Evolutionary conservation across 2,113 vertebrate genomes (phyloP), one percentile per base, ranked within the genome.

Genomic region (Otis tarda): DNA sequence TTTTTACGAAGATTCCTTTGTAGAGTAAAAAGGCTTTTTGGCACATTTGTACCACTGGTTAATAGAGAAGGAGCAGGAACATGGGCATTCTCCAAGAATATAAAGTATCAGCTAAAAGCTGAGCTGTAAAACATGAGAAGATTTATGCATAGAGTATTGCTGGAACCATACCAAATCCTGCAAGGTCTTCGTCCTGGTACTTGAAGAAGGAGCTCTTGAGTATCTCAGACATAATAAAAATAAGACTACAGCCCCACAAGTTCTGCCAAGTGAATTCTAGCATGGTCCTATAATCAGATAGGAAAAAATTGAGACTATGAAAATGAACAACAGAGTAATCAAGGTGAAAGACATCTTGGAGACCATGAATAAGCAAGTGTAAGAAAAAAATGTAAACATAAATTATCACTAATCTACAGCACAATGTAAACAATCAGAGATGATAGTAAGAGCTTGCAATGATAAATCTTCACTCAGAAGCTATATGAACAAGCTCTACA

Each of bases 171-270:
- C 60, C 90, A 96, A 91, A 87, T 61, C 41, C 70, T 76, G 65
- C 65, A 91, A 91, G 49, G 55, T 74, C 70, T 93, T 94, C 85
- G 67, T 80, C 80, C 63, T 88, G 64, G 82, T 94, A 73, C 87
- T 85, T 94, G 30, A 93, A 87, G 78, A 96, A 93, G 69, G 76
- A 96, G 91, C 8, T 61, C 60, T 86, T 37, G 22, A 84, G 14
- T 86, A 90, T 80, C 84, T 96, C 88, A 95, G 94, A 96, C 93
- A 95, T 88, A 95, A 96, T 95, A 94, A 95, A 93, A 94, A 90
- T 87, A 84, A 76, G 49, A 79, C 77, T 73, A 74, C 27, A 90
- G 67, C 30, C 50, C 70, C 33, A 76, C 17, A 83, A 75, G 25
- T 80, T 69, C 50, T 78, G 95, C 76, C 85, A 93, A 86, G 71